phyloP scores from a whole-genome alignment of 2,113 vertebrate species.

The Columbina picui region DNA sequence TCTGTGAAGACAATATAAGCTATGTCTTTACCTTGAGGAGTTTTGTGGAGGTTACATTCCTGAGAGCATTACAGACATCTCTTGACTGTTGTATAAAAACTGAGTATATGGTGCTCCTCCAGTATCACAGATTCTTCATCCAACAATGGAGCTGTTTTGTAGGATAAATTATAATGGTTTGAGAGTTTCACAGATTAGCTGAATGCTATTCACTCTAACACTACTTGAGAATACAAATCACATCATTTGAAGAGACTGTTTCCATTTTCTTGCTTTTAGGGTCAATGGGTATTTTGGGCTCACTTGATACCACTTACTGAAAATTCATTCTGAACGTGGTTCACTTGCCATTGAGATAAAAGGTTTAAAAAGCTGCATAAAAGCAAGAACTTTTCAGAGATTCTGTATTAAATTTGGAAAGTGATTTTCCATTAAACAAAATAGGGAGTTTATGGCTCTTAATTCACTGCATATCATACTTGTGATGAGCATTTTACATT shows the following conservation, averaged over 20 bases:
- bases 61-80: constrained; percentile 23
- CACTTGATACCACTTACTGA: constrained; percentile 57
- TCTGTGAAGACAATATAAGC: background rate
- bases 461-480: background rate
- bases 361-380: background rate
- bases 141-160: constrained; percentile 28
- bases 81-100: constrained; percentile 25
- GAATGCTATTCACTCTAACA: background rate
- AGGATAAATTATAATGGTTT: constrained; percentile 39
- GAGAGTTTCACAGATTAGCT: constrained; percentile 45
- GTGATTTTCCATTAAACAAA: background rate
- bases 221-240: constrained; percentile 36
- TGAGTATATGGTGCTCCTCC: background rate
- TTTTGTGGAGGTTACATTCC: background rate
- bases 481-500: background rate
- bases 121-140: background rate
- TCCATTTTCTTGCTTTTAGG: constrained; percentile 51
- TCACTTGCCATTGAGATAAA: constrained; percentile 5
- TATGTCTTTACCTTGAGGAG: background rate
- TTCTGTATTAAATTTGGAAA: background rate
- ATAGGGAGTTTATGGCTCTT: background rate
- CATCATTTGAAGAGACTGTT: background rate
- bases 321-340: constrained; percentile 27
- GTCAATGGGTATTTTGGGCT: constrained; percentile 51
- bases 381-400: background rate